These are phyloP conservation scores for Sturnira hondurensis DNA, from an alignment of 2,113 vertebrate species.

Conservation along the genomic window DNA sequence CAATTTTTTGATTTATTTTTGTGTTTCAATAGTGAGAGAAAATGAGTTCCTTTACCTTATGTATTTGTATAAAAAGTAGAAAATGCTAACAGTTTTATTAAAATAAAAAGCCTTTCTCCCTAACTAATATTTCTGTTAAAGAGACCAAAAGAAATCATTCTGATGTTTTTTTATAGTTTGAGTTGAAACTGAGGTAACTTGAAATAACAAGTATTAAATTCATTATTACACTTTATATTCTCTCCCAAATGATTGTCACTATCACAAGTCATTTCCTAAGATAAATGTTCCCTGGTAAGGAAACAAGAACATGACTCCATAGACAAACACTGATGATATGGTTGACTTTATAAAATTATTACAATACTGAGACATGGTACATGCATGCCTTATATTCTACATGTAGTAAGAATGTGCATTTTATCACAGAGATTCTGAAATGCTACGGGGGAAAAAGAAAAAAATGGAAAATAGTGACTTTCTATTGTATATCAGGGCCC, in stretches of 20 bases:
- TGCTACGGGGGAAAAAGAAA: neutral
- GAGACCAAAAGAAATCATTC: constrained; percentile 14
- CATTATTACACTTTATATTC: constrained; percentile 26
- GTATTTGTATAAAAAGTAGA: constrained; percentile 66
- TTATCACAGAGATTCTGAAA: neutral
- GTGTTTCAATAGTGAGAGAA: constrained; percentile 61
- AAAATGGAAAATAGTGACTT: neutral
- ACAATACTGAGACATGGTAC: neutral
- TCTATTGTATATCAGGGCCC: neutral
- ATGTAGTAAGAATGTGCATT: neutral
- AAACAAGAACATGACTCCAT: neutral
- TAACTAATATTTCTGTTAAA: neutral
- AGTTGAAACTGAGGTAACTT: constrained; percentile 28
- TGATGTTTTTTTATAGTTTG: neutral
- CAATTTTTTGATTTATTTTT: constrained; percentile 77
- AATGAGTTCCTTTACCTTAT: constrained; percentile 68
- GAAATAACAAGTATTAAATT: constrained; percentile 38
- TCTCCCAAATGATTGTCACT: constrained; percentile 23
- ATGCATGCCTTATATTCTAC: neutral
- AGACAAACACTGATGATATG: neutral
- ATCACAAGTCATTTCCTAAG: neutral
- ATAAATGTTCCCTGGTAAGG: neutral
- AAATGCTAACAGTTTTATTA: constrained; percentile 57
- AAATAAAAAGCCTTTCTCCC: constrained; percentile 11
- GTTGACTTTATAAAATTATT: neutral